Evolutionary conservation across 2,797 vertebrate species (phyloP).

Genomic region (Serranus cabrilla): DNA sequence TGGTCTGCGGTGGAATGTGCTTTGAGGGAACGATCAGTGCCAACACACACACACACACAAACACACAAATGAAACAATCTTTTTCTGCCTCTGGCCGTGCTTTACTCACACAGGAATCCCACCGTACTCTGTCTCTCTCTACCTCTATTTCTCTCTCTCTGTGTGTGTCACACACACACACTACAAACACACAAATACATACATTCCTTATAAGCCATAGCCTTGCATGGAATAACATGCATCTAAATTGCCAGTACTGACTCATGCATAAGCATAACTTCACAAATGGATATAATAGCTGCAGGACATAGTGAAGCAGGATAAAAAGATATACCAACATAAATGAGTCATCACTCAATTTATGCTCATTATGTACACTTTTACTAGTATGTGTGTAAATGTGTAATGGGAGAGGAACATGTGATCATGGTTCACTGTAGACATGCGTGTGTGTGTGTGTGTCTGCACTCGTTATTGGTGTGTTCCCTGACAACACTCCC

Average conservation of each 20-base stretch:
- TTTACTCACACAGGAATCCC: constrained; percentile 50
- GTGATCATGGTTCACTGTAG: constrained; percentile 19
- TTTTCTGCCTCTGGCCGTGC: constrained; percentile 38
- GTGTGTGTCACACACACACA: neutral
- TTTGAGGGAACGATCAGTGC: constrained; percentile 55
- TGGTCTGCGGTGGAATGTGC: constrained; percentile 71
- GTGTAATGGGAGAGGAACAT: constrained; percentile 7
- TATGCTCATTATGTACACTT: constrained; percentile 31
- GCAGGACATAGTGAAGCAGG: constrained; percentile 35
- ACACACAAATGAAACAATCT: constrained; percentile 35
- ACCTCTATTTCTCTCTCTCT: neutral
- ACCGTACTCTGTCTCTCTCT: neutral
- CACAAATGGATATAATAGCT: constrained; percentile 29
- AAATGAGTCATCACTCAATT: constrained; percentile 68
- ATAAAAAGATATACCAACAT: constrained; percentile 53
- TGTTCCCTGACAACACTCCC: constrained; percentile 47
- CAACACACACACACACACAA: constrained; percentile 48
- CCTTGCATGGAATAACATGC: neutral
- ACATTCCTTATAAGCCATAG: constrained; percentile 9
- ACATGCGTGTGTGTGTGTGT: neutral
- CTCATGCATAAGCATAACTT: neutral
- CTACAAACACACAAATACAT: constrained; percentile 26
- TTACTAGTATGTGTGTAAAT: neutral
- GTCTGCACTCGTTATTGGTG: constrained; percentile 1
- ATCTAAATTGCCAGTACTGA: constrained; percentile 1